These are phyloP conservation scores for Drosophila limbata DNA, from an alignment of 2,888 invertebrate species.

Conservation along the genomic window DNA sequence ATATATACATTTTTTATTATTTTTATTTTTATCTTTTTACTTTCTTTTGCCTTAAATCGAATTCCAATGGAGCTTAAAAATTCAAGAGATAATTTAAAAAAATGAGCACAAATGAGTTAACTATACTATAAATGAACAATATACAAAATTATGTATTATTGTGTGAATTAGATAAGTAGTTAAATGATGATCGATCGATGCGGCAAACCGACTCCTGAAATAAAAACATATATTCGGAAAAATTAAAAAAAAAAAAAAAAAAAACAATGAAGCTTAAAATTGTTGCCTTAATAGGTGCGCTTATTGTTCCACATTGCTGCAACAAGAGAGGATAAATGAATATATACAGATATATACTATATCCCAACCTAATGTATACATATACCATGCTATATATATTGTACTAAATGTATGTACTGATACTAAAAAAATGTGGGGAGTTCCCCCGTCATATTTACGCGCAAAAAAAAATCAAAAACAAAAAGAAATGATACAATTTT, in stretches of 20 bases:
- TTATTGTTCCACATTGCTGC: slow-evolving; percentile 50
- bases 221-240: background rate
- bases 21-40: background rate
- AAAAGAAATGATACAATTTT: slow-evolving; percentile 3
- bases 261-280: slow-evolving; percentile 45
- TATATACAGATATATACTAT: slow-evolving; percentile 27
- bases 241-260: slow-evolving; percentile 1
- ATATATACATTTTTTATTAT: background rate
- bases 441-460: slow-evolving; percentile 33
- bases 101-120: slow-evolving; percentile 59
- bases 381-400: slow-evolving; percentile 50
- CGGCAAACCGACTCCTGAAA: slow-evolving; percentile 19
- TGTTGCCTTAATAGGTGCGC: slow-evolving; percentile 60
- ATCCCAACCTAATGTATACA: slow-evolving; percentile 25
- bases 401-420: slow-evolving; percentile 43
- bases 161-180: slow-evolving; percentile 52
- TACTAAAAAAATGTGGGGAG: slow-evolving; percentile 18
- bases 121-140: slow-evolving; percentile 36
- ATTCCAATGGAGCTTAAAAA: slow-evolving; percentile 47
- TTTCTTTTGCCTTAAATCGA: slow-evolving; percentile 16
- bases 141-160: slow-evolving; percentile 21
- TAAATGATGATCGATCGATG: slow-evolving; percentile 23
- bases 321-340: slow-evolving; percentile 28
- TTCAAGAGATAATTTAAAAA: slow-evolving; percentile 18
- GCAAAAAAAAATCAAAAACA: background rate